Percentiles rank a stretch among this genome's conserved stretches.
Conservation (phyloP, 2,888 invertebrate species). For the Lobophora halterata region DNA sequence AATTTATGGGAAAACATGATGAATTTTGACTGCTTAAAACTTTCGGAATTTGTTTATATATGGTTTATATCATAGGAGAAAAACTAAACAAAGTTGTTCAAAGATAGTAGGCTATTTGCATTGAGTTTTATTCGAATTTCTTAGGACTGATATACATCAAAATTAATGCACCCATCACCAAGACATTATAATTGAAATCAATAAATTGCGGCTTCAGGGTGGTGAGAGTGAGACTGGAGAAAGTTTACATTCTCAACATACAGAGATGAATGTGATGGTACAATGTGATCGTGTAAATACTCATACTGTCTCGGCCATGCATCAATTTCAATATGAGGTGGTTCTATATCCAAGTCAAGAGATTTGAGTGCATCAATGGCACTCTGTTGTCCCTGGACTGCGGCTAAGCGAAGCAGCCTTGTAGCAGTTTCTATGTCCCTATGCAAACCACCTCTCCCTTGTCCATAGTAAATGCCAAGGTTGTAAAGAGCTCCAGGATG, state of each 20-base stretch:
- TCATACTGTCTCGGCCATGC: constrained; percentile 42
- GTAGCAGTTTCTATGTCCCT: constrained; percentile 73
- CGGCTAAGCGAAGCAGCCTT: constrained; percentile 75
- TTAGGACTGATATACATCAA: constrained; percentile 4
- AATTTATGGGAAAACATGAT: too few relatives aligned
- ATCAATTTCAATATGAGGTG: constrained; percentile 34
- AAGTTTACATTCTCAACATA: constrained; percentile 61
- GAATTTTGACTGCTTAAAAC: too few relatives aligned
- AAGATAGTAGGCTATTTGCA: background rate
- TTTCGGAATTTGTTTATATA: too few relatives aligned
- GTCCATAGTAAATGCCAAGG: constrained; percentile 84
- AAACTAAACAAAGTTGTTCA: too few relatives aligned
- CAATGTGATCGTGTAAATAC: constrained; percentile 40
- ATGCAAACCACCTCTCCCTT: constrained; percentile 82
- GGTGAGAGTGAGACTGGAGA: constrained; percentile 39
- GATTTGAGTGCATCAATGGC: constrained; percentile 76
- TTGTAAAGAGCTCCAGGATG: constrained; percentile 86
- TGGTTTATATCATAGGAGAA: too few relatives aligned
- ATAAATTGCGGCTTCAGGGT: constrained; percentile 46
- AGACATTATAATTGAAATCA: constrained; percentile 27
- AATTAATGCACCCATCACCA: constrained; percentile 19
- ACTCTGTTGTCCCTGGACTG: constrained; percentile 81
- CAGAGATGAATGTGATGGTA: constrained; percentile 57
- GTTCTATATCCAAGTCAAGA: constrained; percentile 48
- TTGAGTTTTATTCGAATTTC: constrained; percentile 3